A percentile compares a stretch with the other conserved stretches of the same genome.
Evolutionary conservation across 2,888 invertebrate species (phyloP).

Genomic region (Chironomus tentans): DNA sequence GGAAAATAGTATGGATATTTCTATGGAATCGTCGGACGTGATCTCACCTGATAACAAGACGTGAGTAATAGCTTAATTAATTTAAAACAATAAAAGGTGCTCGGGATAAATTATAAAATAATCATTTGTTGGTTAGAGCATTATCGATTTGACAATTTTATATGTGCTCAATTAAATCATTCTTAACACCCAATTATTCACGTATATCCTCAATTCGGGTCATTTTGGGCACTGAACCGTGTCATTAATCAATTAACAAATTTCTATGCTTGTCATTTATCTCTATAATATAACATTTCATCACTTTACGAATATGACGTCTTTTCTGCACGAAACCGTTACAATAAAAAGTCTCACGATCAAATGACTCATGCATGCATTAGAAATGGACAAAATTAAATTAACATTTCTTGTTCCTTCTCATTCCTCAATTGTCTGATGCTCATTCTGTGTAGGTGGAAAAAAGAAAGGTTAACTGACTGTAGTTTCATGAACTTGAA

Average conservation of each 20-base stretch:
- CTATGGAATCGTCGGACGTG: neutral
- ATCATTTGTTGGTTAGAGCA: neutral
- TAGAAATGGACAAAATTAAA: too few relatives aligned
- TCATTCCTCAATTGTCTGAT: too few relatives aligned
- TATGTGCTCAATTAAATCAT: too few relatives aligned
- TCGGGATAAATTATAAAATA: neutral
- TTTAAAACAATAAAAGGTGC: neutral
- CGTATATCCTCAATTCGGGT: neutral
- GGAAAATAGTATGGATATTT: neutral
- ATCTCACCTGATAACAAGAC: neutral
- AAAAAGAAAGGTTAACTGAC: constrained; percentile 9
- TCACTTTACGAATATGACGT: too few relatives aligned
- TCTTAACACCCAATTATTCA: too few relatives aligned
- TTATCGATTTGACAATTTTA: too few relatives aligned
- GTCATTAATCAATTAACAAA: neutral
- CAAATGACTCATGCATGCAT: too few relatives aligned
- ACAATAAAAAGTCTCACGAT: too few relatives aligned
- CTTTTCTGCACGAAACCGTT: too few relatives aligned
- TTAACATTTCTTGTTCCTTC: too few relatives aligned
- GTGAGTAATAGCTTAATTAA: neutral
- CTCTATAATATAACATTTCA: too few relatives aligned
- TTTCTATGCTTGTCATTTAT: too few relatives aligned
- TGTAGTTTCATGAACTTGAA: neutral
- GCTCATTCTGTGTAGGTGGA: neutral
- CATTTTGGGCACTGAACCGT: neutral